Base-by-base conservation (phyloP, 2,797 vertebrate genomes). In the Anableps anableps region DNA sequence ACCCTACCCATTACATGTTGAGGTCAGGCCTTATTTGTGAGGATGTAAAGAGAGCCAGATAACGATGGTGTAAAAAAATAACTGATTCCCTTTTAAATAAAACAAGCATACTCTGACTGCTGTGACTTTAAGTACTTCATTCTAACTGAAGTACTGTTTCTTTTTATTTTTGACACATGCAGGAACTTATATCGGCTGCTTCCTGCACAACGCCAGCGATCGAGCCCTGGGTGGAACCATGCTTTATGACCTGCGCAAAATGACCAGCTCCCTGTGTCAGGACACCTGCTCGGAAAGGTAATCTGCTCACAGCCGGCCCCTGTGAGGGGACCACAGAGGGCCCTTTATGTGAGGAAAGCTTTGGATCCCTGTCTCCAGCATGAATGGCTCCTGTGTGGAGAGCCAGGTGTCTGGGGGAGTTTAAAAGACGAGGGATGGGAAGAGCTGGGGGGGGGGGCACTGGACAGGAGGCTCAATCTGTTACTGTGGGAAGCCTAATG, bases 241-340 rank as follows among this genome's bases (percentile, higher is more conserved):
- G 89, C 97, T 99, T 84, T 98, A 98, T 36, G 98, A 99, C 93
- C 95, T 98, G 88, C 96, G 97, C 62, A 99, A 99, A 95, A 99
- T 99, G 98, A 98, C 98, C 5, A 95, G 97, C 74, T 88, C 97
- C 81, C 95, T 98, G 91, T 99, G 98, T 93, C 98, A 98, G 82
- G 97, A 98, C 78, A 97, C 97, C 72, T 99, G 98, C 86, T 97
- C 97, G 0, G 97, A 99, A 95, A 96, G 98, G 98, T 99, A 95
- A 95, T 88, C 88, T 43, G 26, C 68, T 80, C 68, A n/a, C 75
- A 1, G 55, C 51, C 7, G 51, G 51, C 21, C 10, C 51, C 51
- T 6, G 51, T 75, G 82, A 76, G 83, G 78, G 88, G 80, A 47
- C 84, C 83, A 93, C 91, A 93, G 89, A 92, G 81, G 87, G 88